phyloP scores from a whole-genome alignment of 2,888 invertebrate species.

The Microplitis deprimator region DNA sequence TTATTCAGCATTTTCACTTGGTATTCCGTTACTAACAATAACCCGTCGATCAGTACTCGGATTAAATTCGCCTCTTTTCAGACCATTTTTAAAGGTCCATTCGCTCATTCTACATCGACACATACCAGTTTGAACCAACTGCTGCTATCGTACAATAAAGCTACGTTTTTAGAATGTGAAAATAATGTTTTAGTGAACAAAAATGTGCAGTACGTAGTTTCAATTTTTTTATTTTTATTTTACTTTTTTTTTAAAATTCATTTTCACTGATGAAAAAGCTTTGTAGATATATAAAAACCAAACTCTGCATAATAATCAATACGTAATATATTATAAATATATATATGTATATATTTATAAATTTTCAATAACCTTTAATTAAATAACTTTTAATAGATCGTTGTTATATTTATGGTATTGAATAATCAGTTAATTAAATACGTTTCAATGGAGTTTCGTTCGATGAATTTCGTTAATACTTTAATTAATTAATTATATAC shows the following conservation, averaged over 20 bases:
- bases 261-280: not conserved
- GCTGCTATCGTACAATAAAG: slow-evolving; percentile 1
- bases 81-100: not conserved
- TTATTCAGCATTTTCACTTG: not conserved
- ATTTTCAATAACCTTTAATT: not conserved
- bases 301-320: not conserved
- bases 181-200: slow-evolving; percentile 1
- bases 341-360: not conserved
- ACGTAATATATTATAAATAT: not conserved
- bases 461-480: not conserved
- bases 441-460: not conserved
- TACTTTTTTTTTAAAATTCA: not conserved
- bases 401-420: not conserved
- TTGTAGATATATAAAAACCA: not conserved
- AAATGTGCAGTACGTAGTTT: not conserved
- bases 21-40: not conserved
- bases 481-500: not conserved
- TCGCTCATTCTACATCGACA: not conserved
- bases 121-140: not conserved
- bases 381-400: not conserved
- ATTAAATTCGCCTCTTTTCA: slow-evolving; percentile 1
- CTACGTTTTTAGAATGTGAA: slow-evolving; percentile 1
- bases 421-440: not conserved
- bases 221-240: not conserved
- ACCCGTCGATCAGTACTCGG: slow-evolving; percentile 1